Conservation (phyloP, 92 coral and sea anemone genomes). For the Pocillopora meandrina region DNA sequence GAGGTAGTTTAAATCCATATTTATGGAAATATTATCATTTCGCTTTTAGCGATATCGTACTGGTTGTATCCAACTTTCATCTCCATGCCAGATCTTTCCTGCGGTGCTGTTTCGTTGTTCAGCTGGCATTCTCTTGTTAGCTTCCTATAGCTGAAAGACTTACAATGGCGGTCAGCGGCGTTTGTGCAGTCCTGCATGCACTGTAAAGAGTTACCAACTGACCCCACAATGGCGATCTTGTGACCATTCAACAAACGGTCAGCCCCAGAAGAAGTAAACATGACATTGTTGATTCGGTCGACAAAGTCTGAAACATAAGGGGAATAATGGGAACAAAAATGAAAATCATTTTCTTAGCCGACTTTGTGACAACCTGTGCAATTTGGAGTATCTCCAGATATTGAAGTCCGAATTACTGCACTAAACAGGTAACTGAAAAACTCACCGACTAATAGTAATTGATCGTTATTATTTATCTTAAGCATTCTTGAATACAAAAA, state of each 20-base stretch:
- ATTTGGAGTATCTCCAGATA: too few relatives aligned
- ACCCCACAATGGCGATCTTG: neutral
- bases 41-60: neutral
- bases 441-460: too few relatives aligned
- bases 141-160: conserved; percentile 4
- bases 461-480: too few relatives aligned
- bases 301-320: neutral
- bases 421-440: too few relatives aligned
- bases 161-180: neutral
- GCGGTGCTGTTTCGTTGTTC: neutral
- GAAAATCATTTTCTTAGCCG: too few relatives aligned
- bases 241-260: neutral
- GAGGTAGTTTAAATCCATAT: neutral
- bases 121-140: neutral
- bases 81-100: neutral
- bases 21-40: conserved; percentile 9
- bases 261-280: conserved; percentile 4
- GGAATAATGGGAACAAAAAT: too few relatives aligned
- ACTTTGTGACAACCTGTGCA: too few relatives aligned
- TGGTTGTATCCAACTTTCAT: neutral
- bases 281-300: neutral
- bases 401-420: too few relatives aligned
- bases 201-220: conserved; percentile 1
- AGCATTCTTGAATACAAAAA: too few relatives aligned
- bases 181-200: conserved; percentile 17